phyloP scores from a whole-genome alignment of 2,888 invertebrate species.

The Crocallis elinguaria region DNA sequence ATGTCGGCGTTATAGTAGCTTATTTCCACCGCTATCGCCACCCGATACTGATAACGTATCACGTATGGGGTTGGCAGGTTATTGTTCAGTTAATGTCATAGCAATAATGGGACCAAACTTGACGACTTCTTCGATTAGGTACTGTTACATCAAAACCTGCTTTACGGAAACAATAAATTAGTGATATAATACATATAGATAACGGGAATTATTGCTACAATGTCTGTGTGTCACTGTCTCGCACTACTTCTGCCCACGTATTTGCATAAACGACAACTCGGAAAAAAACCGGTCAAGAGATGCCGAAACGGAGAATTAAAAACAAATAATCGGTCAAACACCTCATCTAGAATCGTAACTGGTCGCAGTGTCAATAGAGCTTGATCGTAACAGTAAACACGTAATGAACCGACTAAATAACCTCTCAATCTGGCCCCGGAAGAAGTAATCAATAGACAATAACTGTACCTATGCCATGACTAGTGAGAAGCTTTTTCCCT shows the following conservation, averaged over 20 bases:
- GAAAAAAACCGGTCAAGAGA: slow-evolving; percentile 34
- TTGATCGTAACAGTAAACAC: slow-evolving; percentile 36
- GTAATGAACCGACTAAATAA: slow-evolving; percentile 26
- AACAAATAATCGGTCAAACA: slow-evolving; percentile 50
- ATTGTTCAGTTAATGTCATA: no score
- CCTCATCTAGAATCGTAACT: slow-evolving; percentile 40
- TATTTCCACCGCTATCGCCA: no score
- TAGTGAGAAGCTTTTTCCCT: no score
- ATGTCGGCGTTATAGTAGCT: no score
- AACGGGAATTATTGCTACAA: slow-evolving; percentile 32
- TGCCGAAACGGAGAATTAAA: slow-evolving; percentile 33
- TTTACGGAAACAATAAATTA: slow-evolving; percentile 19
- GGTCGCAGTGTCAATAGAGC: slow-evolving; percentile 38
- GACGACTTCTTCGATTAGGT: slow-evolving; percentile 5
- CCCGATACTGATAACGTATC: no score
- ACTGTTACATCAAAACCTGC: slow-evolving; percentile 22
- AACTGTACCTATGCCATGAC: no score
- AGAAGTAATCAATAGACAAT: no score
- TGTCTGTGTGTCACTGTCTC: slow-evolving; percentile 36
- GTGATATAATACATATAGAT: slow-evolving; percentile 26
- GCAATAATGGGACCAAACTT: no score
- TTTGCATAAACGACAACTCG: slow-evolving; percentile 36
- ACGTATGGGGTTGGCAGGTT: no score
- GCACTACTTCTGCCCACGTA: slow-evolving; percentile 19
- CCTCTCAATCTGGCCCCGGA: slow-evolving; percentile 2